Conservation (phyloP, 1,140 invertebrate species). For the Saxidomus purpurata region DNA sequence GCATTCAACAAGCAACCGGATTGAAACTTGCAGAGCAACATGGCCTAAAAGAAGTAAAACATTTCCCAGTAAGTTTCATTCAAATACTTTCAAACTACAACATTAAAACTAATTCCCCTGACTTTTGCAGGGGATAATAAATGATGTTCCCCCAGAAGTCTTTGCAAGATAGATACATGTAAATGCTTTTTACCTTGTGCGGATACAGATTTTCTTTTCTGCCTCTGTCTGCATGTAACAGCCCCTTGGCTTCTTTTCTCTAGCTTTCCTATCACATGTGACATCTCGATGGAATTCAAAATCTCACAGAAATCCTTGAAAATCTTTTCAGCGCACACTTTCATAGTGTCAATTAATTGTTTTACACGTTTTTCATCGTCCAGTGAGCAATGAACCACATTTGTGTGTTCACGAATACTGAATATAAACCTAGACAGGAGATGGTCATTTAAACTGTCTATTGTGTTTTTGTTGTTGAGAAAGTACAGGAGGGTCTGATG, state of each 20-base stretch:
- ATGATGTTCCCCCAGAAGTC: no score
- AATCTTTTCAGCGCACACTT: slow-evolving; percentile 30
- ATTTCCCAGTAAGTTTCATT: no score
- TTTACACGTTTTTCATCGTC: slow-evolving; percentile 44
- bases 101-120: no score
- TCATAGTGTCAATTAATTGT: slow-evolving; percentile 41
- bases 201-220: slow-evolving; percentile 27
- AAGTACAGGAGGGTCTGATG: slow-evolving; percentile 32
- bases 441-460: slow-evolving; percentile 53
- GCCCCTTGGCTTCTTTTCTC: slow-evolving; percentile 31
- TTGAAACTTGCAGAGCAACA: no score
- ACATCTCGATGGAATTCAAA: slow-evolving; percentile 2
- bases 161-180: no score
- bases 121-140: no score
- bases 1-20: no score
- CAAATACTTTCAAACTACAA: no score
- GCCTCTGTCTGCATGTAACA: slow-evolving; percentile 12
- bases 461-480: slow-evolving; percentile 37
- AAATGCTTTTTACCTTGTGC: neutral
- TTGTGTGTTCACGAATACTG: slow-evolving; percentile 60
- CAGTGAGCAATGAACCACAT: slow-evolving; percentile 35
- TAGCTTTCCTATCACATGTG: slow-evolving; percentile 49
- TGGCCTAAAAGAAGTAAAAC: no score
- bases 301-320: slow-evolving; percentile 58
- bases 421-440: slow-evolving; percentile 55